These are phyloP conservation scores for Brienomyrus longianalis DNA, from an alignment of 2,113 vertebrate species.

Conservation along the genomic window DNA sequence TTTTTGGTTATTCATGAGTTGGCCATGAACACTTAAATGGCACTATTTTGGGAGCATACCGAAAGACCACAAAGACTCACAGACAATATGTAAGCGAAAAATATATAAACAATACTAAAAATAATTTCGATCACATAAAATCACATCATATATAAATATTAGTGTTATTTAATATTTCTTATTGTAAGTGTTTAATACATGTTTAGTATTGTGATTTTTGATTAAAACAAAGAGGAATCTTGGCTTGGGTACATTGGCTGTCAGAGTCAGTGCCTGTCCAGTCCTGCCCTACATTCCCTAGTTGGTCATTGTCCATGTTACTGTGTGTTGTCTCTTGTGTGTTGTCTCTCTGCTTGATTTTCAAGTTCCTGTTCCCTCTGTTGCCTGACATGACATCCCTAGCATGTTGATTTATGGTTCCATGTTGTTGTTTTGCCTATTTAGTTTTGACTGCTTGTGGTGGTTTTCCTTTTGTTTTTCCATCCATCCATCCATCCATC, in stretches of 20 bases:
- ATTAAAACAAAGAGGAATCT: not conserved
- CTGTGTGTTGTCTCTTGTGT: no score
- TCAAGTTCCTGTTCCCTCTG: no score
- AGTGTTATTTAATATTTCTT: not conserved
- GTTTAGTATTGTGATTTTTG: not conserved
- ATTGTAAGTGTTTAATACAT: not conserved
- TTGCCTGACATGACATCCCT: no score
- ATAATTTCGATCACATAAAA: not conserved
- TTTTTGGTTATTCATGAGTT: not conserved
- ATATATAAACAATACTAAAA: not conserved
- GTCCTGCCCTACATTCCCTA: no score
- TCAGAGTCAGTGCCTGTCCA: no score
- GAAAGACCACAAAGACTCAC: not conserved
- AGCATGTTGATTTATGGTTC: no score
- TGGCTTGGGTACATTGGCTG: not conserved
- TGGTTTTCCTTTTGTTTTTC: no score
- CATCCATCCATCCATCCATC: no score
- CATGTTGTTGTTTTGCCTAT: no score
- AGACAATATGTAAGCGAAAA: not conserved
- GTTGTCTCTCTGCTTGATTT: no score
- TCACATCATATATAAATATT: not conserved
- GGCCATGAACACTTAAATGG: not conserved
- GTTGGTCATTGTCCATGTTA: no score
- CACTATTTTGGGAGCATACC: not conserved
- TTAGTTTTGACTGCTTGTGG: no score